Conservation (phyloP, 2,888 invertebrate species). For the Erynnis tages region DNA sequence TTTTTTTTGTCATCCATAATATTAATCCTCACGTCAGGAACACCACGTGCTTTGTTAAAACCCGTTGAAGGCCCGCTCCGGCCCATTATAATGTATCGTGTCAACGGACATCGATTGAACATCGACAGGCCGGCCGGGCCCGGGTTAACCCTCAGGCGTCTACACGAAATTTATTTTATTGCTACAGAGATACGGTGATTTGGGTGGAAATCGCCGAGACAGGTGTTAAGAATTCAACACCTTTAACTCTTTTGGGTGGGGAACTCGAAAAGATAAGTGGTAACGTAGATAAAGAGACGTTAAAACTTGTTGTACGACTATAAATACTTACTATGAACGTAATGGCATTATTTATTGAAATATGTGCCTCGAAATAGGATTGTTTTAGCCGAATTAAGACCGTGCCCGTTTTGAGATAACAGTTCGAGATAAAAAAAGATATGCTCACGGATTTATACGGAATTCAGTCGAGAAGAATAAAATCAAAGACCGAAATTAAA, state of each 20-base stretch:
- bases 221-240: slow-evolving; percentile 80
- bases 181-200: slow-evolving; percentile 77
- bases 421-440: slow-evolving; percentile 58
- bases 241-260: slow-evolving; percentile 67
- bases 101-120: slow-evolving; percentile 80
- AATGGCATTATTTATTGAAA: slow-evolving; percentile 50
- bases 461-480: slow-evolving; percentile 59
- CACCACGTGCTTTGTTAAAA: slow-evolving; percentile 79
- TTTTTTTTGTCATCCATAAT: slow-evolving; percentile 73
- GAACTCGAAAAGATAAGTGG: slow-evolving; percentile 64
- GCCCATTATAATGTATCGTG: slow-evolving; percentile 80
- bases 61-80: slow-evolving; percentile 69
- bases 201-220: slow-evolving; percentile 76
- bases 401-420: slow-evolving; percentile 49
- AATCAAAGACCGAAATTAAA: slow-evolving; percentile 74
- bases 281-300: slow-evolving; percentile 70
- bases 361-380: slow-evolving; percentile 57
- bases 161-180: slow-evolving; percentile 80
- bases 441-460: slow-evolving; percentile 59
- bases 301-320: slow-evolving; percentile 60
- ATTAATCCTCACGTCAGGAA: slow-evolving; percentile 79
- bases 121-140: slow-evolving; percentile 62
- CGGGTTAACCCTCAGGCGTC: slow-evolving; percentile 76
- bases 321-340: slow-evolving; percentile 70
- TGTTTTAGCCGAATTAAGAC: slow-evolving; percentile 54